Percentiles rank a stretch among this genome's conserved stretches.
phyloP scores from a whole-genome alignment of 2,797 vertebrate genomes.

The Hemitrygon akajei region DNA sequence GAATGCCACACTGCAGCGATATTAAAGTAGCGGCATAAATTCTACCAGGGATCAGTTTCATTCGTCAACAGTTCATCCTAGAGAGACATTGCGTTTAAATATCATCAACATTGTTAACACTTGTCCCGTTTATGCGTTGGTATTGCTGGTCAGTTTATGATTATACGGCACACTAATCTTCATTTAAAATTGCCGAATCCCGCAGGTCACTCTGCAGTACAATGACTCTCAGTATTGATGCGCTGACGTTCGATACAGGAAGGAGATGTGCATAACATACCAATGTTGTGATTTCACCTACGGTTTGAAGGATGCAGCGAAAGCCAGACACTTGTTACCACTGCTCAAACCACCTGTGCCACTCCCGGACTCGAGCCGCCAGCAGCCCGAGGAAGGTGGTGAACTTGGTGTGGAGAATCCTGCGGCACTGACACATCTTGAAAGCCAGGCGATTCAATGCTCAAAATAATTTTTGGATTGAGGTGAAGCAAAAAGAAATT shows the following conservation, averaged over 20 bases:
- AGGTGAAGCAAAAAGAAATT: neutral
- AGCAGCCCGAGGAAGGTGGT: neutral
- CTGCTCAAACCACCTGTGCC: neutral
- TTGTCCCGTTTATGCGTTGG: neutral
- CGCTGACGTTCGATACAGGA: neutral
- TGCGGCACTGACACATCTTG: neutral
- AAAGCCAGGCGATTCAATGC: neutral
- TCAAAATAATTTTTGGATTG: neutral
- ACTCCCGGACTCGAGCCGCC: neutral
- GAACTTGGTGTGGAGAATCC: neutral
- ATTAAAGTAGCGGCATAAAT: neutral
- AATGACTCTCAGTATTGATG: neutral
- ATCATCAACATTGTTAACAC: neutral
- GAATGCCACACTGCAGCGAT: too few species aligned
- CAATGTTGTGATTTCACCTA: too few species aligned
- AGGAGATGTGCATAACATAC: neutral
- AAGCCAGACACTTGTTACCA: neutral
- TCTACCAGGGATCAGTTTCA: neutral
- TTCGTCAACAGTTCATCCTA: neutral
- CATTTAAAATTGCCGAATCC: neutral
- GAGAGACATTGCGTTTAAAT: neutral
- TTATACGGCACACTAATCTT: neutral
- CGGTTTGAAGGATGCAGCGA: neutral
- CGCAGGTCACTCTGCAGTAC: neutral
- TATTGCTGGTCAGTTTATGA: neutral